A percentile compares a stretch with the other conserved stretches of the same genome.
phyloP scores from a whole-genome alignment of 2,113 vertebrate species.

The Piaya cayana region DNA sequence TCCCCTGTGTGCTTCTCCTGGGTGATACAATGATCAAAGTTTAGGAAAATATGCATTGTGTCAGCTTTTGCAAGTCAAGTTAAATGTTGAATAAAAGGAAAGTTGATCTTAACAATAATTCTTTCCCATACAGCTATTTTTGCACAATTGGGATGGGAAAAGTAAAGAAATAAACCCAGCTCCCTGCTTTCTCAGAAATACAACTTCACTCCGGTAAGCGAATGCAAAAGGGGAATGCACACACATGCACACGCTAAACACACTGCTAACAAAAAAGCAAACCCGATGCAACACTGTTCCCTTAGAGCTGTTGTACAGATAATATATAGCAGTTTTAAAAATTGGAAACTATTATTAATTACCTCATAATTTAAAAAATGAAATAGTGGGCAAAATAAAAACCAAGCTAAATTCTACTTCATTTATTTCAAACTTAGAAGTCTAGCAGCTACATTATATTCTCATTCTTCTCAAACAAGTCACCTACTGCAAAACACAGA shows the following conservation, averaged over 20 bases:
- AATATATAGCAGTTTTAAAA: not conserved
- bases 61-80: not conserved
- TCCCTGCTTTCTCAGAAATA: not conserved
- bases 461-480: not conserved
- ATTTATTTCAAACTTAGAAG: not conserved
- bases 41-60: not conserved
- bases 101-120: not conserved
- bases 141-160: not conserved
- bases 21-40: not conserved
- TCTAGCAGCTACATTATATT: not conserved
- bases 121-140: not conserved
- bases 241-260: not conserved
- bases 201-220: not conserved
- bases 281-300: not conserved
- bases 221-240: not conserved
- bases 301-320: not conserved
- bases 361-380: not conserved
- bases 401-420: not conserved
- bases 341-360: not conserved
- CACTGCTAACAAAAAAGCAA: not conserved
- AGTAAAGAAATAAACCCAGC: not conserved
- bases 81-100: not conserved
- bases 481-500: not conserved
- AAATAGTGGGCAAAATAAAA: not conserved
- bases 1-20: not conserved